A percentile compares a stretch with the other conserved stretches of the same genome.
Conservation (phyloP, 2,888 invertebrate genomes). For the Eupithecia pulchellata region DNA sequence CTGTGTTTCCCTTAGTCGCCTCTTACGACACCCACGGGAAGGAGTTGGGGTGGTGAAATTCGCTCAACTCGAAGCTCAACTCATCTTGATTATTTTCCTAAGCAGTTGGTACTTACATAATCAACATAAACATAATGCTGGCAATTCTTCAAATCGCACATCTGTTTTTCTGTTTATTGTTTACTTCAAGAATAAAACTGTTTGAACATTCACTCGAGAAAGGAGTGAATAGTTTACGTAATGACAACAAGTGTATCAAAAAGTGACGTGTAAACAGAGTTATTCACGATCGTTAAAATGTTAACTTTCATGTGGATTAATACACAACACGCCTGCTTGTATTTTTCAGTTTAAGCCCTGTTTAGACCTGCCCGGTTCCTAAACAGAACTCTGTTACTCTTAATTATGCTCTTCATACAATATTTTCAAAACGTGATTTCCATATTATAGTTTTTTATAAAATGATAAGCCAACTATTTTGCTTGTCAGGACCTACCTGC, state of each 20-base stretch:
- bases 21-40: too few species aligned
- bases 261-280: background rate
- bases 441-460: too few species aligned
- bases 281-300: background rate
- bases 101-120: conserved; percentile 4
- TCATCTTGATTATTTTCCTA: background rate
- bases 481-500: background rate
- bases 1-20: too few species aligned
- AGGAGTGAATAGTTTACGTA: background rate
- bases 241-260: background rate
- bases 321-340: background rate
- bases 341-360: background rate
- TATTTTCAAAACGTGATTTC: background rate
- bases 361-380: background rate
- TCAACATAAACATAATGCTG: conserved; percentile 17
- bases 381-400: background rate
- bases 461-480: background rate
- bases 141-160: conserved; percentile 26
- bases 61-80: background rate
- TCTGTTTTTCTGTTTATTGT: conserved; percentile 20
- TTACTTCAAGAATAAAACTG: conserved; percentile 12
- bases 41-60: too few species aligned
- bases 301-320: background rate
- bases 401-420: background rate
- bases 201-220: conserved; percentile 5